Base-by-base conservation (phyloP, 2,797 vertebrate genomes). In the Pelodytes ibericus region DNA sequence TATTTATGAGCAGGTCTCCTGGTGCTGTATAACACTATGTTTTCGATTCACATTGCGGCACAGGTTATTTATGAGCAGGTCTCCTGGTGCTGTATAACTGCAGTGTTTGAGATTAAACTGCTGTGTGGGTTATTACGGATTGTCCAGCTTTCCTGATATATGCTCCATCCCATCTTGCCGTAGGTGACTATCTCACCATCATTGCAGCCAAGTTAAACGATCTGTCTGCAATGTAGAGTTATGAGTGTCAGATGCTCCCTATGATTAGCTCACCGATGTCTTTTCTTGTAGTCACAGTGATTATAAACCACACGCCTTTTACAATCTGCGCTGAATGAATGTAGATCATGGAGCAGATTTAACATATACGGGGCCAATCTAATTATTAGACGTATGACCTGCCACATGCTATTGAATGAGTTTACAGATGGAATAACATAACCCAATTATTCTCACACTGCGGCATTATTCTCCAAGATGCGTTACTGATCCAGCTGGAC, bases 31-130 rank as follows among this genome's bases (percentile, higher is more conserved):
- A 31, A 63, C 27, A 13, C 20, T 16, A 22, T 58, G 41, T 77
- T 64, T 53, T 24, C 67, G 36, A 58, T 64, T 77, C 64, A 77
- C 30, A n/a, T 20, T 6, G 22, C 30, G 27, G 13, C 26, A 15
- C 25, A 65, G 67, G 59, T 64, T 57, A 71, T 77, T 77, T 71
- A 77, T 71, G 60, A 51, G 66, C 60, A 7, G 59, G 16, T 25
- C 27, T 16, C 58, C 71, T 27, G 51, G 49, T 36, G 2, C 53
- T 33, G 61, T 36, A 16, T 44, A 44, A 66, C 56, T 24, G 47
- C 66, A 11, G 7, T 30, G 3, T 56, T 69, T 62, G 24, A 31
- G 30, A 62, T 56, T 51, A 63, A 44, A 70, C 33, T 56, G 65
- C 64, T 33, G 56, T 24, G 26, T n/a, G 39, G 56, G 39, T 75